phyloP scores from a whole-genome alignment of 2,113 vertebrate species.

The Megaceryle maxima region DNA sequence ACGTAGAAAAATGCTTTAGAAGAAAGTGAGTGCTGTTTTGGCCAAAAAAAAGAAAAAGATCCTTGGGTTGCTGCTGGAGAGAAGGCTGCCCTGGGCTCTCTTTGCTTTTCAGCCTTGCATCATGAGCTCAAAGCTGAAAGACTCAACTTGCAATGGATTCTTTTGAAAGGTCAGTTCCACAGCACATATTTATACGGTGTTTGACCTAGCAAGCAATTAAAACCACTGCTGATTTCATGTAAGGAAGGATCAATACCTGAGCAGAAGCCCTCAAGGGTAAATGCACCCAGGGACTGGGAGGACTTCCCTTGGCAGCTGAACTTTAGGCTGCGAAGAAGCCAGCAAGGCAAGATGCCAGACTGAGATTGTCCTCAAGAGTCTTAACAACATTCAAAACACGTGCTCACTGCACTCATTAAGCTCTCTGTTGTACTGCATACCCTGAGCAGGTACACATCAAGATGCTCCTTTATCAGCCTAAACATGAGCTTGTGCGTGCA shows the following conservation, averaged over 20 bases:
- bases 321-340: background rate
- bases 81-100: background rate
- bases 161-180: conserved; percentile 16
- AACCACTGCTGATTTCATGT: background rate
- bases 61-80: background rate
- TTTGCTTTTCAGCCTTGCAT: background rate
- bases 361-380: background rate
- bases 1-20: background rate
- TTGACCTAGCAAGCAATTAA: background rate
- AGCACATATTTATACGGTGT: background rate
- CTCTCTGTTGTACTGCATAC: background rate
- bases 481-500: background rate
- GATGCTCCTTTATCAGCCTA: background rate
- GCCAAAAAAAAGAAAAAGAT: background rate
- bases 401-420: conserved; percentile 6
- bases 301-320: background rate
- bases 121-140: background rate
- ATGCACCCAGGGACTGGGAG: background rate
- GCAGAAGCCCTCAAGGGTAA: background rate
- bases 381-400: conserved; percentile 3
- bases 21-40: background rate
- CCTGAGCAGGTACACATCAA: background rate
- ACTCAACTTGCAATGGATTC: conserved; percentile 18
- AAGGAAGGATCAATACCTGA: background rate
- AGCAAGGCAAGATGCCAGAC: background rate